These are phyloP conservation scores for Agapornis roseicollis DNA, from an alignment of 2,113 vertebrate species.

Conservation along the genomic window DNA sequence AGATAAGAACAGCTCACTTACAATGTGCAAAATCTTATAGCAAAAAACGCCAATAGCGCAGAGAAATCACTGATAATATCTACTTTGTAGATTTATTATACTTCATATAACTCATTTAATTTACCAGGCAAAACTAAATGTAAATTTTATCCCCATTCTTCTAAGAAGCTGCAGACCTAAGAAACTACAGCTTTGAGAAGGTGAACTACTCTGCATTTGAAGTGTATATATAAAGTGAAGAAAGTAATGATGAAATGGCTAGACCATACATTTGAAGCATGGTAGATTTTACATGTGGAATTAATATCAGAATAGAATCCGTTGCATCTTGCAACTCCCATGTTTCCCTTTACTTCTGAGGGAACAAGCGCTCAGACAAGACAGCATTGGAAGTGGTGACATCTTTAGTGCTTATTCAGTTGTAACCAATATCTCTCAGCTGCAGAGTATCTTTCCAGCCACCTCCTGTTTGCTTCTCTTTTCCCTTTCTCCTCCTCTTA, in stretches of 20 bases:
- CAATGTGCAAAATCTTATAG: background rate
- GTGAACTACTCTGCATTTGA: background rate
- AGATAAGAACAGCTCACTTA: background rate
- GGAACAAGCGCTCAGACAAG: background rate
- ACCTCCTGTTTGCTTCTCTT: background rate
- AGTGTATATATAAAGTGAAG: background rate
- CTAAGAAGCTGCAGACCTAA: background rate
- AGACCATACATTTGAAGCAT: background rate
- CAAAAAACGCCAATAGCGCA: background rate
- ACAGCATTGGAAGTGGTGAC: background rate
- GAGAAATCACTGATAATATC: background rate
- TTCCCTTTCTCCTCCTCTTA: background rate
- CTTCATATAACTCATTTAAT: background rate
- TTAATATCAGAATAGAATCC: background rate
- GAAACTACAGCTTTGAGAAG: background rate
- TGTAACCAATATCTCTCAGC: background rate
- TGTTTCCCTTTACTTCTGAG: background rate
- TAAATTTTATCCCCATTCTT: background rate
- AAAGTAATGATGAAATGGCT: background rate
- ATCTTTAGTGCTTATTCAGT: background rate
- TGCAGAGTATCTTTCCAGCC: background rate
- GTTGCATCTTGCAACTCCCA: background rate
- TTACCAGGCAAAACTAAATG: background rate
- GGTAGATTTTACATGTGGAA: background rate
- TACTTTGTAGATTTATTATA: background rate